Percentiles rank a stretch among this genome's conserved stretches.
Evolutionary conservation across 2,113 vertebrate species (phyloP).

Genomic region (Lucifuga dentata): DNA sequence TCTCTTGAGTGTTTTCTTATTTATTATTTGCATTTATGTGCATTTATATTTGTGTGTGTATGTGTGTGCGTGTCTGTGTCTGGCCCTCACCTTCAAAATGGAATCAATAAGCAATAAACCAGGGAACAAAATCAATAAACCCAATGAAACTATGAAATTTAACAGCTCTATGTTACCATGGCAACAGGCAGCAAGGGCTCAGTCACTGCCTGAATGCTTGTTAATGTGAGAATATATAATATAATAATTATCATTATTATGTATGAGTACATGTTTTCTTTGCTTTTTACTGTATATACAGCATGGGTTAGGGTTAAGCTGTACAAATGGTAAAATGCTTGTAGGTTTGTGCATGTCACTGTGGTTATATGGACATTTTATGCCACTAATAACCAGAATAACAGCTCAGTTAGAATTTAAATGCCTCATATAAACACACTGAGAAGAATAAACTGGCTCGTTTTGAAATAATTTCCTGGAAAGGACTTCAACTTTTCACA

Average conservation of each 20-base stretch:
- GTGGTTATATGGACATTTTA: too few species aligned
- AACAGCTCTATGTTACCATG: slow-evolving; percentile 51
- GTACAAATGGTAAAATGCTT: too few species aligned
- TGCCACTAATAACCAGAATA: too few species aligned
- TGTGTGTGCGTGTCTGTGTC: slow-evolving; percentile 8
- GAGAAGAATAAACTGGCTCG: neutral
- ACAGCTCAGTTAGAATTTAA: too few species aligned
- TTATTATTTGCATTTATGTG: neutral
- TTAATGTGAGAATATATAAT: neutral
- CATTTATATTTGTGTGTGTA: neutral
- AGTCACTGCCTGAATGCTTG: neutral
- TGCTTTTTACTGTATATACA: too few species aligned
- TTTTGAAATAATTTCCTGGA: too few species aligned
- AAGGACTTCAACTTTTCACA: too few species aligned
- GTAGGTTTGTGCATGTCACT: too few species aligned
- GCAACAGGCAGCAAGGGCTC: slow-evolving; percentile 41
- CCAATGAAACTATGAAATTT: slow-evolving; percentile 10
- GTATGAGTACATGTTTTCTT: too few species aligned
- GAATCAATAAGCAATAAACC: slow-evolving; percentile 61
- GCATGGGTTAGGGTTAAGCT: too few species aligned
- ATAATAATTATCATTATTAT: rapidly evolving
- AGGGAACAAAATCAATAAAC: slow-evolving; percentile 42
- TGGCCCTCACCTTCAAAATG: slow-evolving; percentile 18
- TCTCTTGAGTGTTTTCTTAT: neutral
- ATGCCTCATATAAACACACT: too few species aligned